These are phyloP conservation scores for Xyrauchen texanus DNA, from an alignment of 2,113 vertebrate genomes.

Conservation along the genomic window DNA sequence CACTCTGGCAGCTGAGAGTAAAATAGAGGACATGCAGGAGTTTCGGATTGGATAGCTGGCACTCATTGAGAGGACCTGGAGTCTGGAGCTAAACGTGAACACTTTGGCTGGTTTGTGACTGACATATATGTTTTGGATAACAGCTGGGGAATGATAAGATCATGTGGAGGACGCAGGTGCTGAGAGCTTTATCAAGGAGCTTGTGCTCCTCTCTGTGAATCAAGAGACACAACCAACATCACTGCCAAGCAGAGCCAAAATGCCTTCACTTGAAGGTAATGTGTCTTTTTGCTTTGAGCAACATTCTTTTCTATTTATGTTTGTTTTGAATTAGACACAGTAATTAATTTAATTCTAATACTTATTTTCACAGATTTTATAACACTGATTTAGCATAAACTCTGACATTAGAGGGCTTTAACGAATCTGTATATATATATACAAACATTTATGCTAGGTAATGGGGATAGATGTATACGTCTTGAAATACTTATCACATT, in stretches of 20 bases:
- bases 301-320: background rate
- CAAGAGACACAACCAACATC: constrained; percentile 19
- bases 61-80: constrained; percentile 4
- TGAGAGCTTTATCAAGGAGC: constrained; percentile 39
- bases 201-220: constrained; percentile 32
- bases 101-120: constrained; percentile 21
- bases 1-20: constrained; percentile 10
- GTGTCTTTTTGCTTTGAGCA: background rate
- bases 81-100: background rate
- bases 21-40: constrained; percentile 27
- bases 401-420: too few relatives aligned
- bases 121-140: constrained; percentile 46
- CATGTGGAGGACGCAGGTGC: constrained; percentile 22
- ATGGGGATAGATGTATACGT: too few relatives aligned
- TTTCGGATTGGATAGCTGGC: constrained; percentile 36
- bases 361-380: background rate
- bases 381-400: too few relatives aligned
- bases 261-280: constrained; percentile 56
- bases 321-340: background rate
- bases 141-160: constrained; percentile 44
- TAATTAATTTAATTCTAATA: background rate
- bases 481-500: too few relatives aligned
- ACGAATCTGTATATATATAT: too few relatives aligned
- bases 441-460: too few relatives aligned
- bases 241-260: constrained; percentile 34